A percentile compares a stretch with the other conserved stretches of the same genome.
Evolutionary conservation across 2,888 invertebrate species (phyloP).

Genomic region (Ceraclea dissimilis): DNA sequence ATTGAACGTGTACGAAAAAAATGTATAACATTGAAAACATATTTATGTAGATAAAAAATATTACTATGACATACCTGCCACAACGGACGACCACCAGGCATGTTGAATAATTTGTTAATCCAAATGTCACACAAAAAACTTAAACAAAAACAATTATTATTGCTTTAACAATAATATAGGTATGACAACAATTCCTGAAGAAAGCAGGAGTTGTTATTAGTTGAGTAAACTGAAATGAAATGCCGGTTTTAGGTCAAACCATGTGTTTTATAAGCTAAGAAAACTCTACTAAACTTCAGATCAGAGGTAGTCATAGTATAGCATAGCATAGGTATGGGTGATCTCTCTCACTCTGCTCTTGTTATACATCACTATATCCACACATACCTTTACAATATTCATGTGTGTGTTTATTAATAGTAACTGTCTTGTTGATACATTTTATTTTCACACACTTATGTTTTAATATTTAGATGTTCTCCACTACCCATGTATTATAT

Average conservation of each 20-base stretch:
- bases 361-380: constrained; percentile 5
- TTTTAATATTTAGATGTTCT: background rate
- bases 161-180: too few relatives aligned
- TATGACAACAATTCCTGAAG: constrained; percentile 3
- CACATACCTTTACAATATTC: background rate
- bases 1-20: background rate
- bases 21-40: background rate
- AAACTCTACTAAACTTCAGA: constrained; percentile 9
- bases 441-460: constrained; percentile 1
- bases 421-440: background rate
- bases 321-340: background rate
- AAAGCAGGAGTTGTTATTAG: constrained; percentile 12
- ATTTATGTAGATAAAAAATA: background rate
- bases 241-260: constrained; percentile 44
- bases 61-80: constrained; percentile 56
- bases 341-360: constrained; percentile 1
- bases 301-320: too few relatives aligned
- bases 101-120: constrained; percentile 31
- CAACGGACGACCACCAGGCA: constrained; percentile 72
- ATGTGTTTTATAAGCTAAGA: constrained; percentile 45
- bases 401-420: too few relatives aligned
- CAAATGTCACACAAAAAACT: constrained; percentile 8
- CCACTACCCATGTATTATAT: too few relatives aligned
- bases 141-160: too few relatives aligned
- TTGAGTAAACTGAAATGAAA: constrained; percentile 34